Percentiles rank a stretch among this genome's conserved stretches.
These are phyloP conservation scores for Antheraea mylitta DNA, from an alignment of 1,140 invertebrate species.

Conservation along the genomic window DNA sequence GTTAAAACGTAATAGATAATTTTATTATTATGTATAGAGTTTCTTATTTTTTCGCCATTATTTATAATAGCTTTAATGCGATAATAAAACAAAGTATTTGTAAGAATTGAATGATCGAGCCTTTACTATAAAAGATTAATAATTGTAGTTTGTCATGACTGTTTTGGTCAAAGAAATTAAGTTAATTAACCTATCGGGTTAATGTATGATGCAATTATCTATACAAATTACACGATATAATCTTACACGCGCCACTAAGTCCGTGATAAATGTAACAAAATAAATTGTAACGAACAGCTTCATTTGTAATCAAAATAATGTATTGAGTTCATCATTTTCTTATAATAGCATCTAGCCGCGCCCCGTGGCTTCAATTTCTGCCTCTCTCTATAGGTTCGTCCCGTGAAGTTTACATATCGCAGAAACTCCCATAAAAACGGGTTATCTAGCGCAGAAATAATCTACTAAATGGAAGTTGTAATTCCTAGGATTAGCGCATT, in stretches of 20 bases:
- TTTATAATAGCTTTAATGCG: no score
- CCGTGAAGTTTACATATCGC: no score
- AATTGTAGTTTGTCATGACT: no score
- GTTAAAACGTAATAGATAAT: no score
- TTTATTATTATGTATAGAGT: neutral
- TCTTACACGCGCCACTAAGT: neutral
- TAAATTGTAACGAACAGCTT: neutral
- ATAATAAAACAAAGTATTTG: neutral
- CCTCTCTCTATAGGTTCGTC: no score
- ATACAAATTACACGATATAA: neutral
- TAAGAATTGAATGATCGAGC: neutral
- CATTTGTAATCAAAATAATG: neutral
- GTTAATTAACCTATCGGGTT: neutral
- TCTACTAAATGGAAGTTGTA: no score
- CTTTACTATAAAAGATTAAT: neutral
- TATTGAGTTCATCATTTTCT: neutral
- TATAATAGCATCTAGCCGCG: no score
- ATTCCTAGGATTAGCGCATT: no score
- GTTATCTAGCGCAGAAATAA: no score
- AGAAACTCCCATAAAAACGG: no score
- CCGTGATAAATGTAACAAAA: neutral
- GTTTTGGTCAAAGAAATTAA: neutral
- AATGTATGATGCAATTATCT: neutral
- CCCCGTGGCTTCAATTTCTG: no score
- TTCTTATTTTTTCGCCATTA: no score